Conservation (phyloP, 92 coral and sea anemone species). For the Pocillopora meandrina region DNA sequence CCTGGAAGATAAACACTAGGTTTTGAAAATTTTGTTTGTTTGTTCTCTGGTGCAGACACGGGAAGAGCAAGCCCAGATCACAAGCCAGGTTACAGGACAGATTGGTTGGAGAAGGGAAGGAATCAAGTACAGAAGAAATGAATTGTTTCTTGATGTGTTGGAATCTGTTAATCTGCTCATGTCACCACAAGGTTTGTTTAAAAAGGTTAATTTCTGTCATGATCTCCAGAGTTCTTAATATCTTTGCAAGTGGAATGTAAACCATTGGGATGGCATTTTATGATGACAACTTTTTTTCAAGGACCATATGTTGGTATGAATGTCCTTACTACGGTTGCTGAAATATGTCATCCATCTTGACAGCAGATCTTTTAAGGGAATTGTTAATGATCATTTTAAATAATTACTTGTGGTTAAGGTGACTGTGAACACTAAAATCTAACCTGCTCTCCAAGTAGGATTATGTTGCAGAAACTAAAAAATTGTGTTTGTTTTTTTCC, state of each 20-base stretch:
- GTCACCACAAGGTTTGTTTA: slow-evolving; percentile 96
- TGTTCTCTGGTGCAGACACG: slow-evolving; percentile 63
- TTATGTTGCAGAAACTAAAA: too few relatives aligned
- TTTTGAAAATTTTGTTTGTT: not conserved
- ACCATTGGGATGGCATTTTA: slow-evolving; percentile 7
- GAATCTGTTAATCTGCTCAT: slow-evolving; percentile 97
- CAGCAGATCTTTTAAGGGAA: not conserved
- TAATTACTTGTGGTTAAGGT: not conserved
- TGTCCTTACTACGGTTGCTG: slow-evolving; percentile 46
- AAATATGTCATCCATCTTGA: not conserved
- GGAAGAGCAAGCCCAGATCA: slow-evolving; percentile 98
- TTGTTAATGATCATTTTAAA: not conserved
- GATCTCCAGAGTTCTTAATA: not conserved
- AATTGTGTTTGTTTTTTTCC: too few relatives aligned
- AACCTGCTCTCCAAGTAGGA: too few relatives aligned
- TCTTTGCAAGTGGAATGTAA: not conserved
- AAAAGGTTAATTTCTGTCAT: not conserved
- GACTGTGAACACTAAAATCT: too few relatives aligned
- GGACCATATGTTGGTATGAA: slow-evolving; percentile 27
- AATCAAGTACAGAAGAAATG: slow-evolving; percentile 97
- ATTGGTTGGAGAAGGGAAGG: slow-evolving; percentile 99
- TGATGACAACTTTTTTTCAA: slow-evolving; percentile 25
- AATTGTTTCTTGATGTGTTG: slow-evolving; percentile 93
- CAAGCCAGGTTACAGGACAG: slow-evolving; percentile 99
- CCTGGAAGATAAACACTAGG: not conserved